Conservation (phyloP, 2,888 invertebrate genomes). For the Xestia c-nigrum region DNA sequence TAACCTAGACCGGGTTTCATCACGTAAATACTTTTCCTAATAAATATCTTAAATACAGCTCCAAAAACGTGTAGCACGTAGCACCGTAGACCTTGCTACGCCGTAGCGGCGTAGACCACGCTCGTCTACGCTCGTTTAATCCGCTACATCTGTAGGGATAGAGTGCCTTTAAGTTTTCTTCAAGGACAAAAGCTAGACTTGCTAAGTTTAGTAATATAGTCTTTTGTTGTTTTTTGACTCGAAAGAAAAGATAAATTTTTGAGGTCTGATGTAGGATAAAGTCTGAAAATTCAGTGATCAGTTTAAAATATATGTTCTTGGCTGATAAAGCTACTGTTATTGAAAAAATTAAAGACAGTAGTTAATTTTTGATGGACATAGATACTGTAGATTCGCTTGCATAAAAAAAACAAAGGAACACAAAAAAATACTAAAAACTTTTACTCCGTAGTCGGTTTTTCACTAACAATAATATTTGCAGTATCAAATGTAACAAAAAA, state of each 20-base stretch:
- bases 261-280: neutral
- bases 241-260: conserved; percentile 15
- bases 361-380: neutral
- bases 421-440: neutral
- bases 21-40: neutral
- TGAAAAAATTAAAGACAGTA: neutral
- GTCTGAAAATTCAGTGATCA: neutral
- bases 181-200: conserved; percentile 59
- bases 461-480: conserved; percentile 25
- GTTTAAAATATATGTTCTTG: neutral
- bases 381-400: neutral
- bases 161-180: conserved; percentile 57
- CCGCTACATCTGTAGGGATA: conserved; percentile 49
- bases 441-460: conserved; percentile 48
- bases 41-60: conserved; percentile 17
- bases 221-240: conserved; percentile 25
- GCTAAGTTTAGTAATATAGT: conserved; percentile 33
- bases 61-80: conserved; percentile 39
- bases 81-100: conserved; percentile 60
- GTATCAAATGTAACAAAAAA: conserved; percentile 46
- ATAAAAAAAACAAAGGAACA: neutral
- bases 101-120: conserved; percentile 50
- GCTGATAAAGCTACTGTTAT: neutral
- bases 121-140: conserved; percentile 53
- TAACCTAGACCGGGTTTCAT: neutral